These are phyloP conservation scores for Plebejus anna DNA, from an alignment of 2,888 invertebrate genomes.

Conservation along the genomic window DNA sequence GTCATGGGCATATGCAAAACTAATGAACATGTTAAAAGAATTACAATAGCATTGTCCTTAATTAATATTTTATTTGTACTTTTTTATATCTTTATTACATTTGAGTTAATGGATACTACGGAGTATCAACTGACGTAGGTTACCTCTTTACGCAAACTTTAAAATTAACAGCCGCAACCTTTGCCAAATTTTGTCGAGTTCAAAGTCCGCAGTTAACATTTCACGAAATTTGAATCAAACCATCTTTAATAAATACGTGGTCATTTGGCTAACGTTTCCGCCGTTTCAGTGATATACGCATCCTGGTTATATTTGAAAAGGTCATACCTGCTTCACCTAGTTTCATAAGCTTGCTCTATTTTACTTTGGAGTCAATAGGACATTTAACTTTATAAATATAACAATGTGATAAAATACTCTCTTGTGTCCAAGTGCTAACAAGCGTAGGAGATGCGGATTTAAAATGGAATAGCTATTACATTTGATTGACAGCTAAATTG, in stretches of 20 bases:
- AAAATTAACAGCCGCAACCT: neutral
- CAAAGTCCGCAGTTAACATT: slow-evolving; percentile 22
- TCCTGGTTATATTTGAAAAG: slow-evolving; percentile 28
- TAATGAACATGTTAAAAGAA: slow-evolving; percentile 35
- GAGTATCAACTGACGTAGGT: neutral
- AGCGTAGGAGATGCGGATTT: neutral
- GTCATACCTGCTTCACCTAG: slow-evolving; percentile 22
- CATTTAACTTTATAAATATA: neutral
- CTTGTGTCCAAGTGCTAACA: neutral
- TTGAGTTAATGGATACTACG: neutral
- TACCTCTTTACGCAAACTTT: neutral
- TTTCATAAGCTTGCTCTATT: neutral
- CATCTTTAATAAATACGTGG: slow-evolving; percentile 22
- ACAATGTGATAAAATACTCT: neutral
- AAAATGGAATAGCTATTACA: slow-evolving; percentile 2
- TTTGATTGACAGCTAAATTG: slow-evolving; percentile 16
- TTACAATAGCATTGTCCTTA: slow-evolving; percentile 31
- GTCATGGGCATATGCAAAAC: slow-evolving; percentile 35
- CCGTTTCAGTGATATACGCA: slow-evolving; percentile 15
- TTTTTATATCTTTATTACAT: neutral
- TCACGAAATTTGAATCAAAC: slow-evolving; percentile 19
- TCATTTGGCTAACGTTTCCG: slow-evolving; percentile 26
- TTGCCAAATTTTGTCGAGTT: neutral
- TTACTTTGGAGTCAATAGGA: neutral
- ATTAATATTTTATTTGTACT: slow-evolving; percentile 27